Base-by-base conservation (phyloP, 2,113 vertebrate genomes). In the Protobothrops flavoviridis region DNA sequence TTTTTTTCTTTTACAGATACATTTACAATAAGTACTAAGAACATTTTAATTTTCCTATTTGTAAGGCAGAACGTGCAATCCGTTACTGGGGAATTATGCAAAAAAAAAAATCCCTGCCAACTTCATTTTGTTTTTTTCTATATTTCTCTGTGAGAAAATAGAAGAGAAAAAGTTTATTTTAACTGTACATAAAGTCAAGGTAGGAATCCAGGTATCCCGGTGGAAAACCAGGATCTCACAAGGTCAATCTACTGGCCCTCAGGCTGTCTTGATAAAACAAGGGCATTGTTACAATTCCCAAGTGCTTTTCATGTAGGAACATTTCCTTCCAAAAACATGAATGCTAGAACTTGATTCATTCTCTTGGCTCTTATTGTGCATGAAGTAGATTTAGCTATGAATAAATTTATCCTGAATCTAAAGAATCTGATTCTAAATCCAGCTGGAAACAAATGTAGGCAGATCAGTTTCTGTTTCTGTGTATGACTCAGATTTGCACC, bases 301-400 rank as follows among this genome's bases (percentile, higher is more conserved):
- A 45, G 7, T 12, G 24, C 24, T 87, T 48, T 87, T 29, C 10
- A 61, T n/a, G 3, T 61, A 87, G 29, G 20, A n/a, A 12, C 6
- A 0, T 33, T 87, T 61, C 81, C 81, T 23, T 43, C 52, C 24
- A 88, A n/a, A 57, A 88, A 43, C 9, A 74, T 45, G 9, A 89
- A 93, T 48, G 64, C n/a, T 39, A 88, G 48, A 23, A 85, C 39
- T 53, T 85, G 26, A 57, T 89, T 57, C 13, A 81, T 56, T 48
- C 52, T 74, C 4, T 61, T 29, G n/a, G 48, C 33, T 74, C 57
- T 43, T 85, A 53, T 4, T 45, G 64, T 61, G 50, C 53, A 55
- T 15, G n/a, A 64, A 94, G 64, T 2, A 95, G 74, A 91, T 21
- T 39, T 94, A 93, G 45, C 90, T 89, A 26, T 2, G 10, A 88